Conservation (phyloP, 2,113 vertebrate species). For the Macrotis lagotis region DNA sequence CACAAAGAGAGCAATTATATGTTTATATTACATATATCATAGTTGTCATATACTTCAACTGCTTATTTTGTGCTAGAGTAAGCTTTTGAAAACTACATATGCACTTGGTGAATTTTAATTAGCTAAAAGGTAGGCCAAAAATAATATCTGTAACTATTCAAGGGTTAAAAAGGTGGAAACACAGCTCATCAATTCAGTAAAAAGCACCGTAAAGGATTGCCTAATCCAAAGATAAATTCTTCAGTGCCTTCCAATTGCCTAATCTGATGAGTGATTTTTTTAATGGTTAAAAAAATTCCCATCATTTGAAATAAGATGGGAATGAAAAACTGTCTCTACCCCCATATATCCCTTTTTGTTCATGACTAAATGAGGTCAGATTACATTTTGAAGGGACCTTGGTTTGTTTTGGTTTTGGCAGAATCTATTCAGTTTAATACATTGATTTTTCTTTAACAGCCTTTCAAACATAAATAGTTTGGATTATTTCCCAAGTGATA, state of each 20-base stretch:
- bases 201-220: constrained; percentile 6
- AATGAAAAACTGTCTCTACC: background rate
- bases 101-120: constrained; percentile 22
- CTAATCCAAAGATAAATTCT: constrained; percentile 39
- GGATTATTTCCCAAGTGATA: background rate
- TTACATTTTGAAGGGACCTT: background rate
- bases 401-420: background rate
- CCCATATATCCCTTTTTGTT: background rate
- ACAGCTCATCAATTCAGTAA: constrained; percentile 2
- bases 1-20: too few relatives aligned
- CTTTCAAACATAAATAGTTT: background rate
- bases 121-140: background rate
- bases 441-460: background rate
- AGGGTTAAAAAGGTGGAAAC: background rate
- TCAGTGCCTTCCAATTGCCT: constrained; percentile 38
- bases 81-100: background rate
- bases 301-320: background rate
- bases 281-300: constrained; percentile 6
- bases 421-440: background rate
- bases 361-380: background rate
- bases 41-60: background rate
- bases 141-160: constrained; percentile 16
- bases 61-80: background rate
- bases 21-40: too few relatives aligned
- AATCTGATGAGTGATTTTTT: background rate